These are phyloP conservation scores for Petrolisthes manimaculis DNA, from an alignment of 2,888 invertebrate species.

Conservation along the genomic window DNA sequence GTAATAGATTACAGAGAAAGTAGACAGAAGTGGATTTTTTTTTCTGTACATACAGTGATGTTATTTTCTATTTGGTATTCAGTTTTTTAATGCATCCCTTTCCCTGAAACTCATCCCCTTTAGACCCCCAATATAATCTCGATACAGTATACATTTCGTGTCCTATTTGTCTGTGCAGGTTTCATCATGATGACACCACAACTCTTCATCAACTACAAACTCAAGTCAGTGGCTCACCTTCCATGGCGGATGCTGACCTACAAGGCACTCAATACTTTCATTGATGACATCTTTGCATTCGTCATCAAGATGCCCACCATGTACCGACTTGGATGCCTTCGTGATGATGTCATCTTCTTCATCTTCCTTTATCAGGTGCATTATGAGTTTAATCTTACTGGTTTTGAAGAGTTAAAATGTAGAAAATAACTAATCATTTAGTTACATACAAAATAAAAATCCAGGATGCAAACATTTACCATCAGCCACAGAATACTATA, in stretches of 20 bases:
- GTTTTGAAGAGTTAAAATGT: too few species aligned
- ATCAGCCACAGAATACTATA: neutral
- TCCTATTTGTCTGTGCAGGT: slow-evolving; percentile 73
- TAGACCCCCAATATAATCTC: neutral
- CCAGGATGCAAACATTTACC: neutral
- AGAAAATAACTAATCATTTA: too few species aligned
- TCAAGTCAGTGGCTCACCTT: slow-evolving; percentile 98
- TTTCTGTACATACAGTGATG: neutral
- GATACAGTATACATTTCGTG: neutral
- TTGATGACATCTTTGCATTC: slow-evolving; percentile 99
- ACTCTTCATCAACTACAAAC: slow-evolving; percentile 98
- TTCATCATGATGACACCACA: slow-evolving; percentile 99
- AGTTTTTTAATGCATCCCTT: neutral
- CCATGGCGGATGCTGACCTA: slow-evolving; percentile 99
- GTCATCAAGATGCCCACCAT: slow-evolving; percentile 99
- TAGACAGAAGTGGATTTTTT: too few species aligned
- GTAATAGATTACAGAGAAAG: too few species aligned
- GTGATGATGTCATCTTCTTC: slow-evolving; percentile 95
- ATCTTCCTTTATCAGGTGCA: slow-evolving; percentile 86
- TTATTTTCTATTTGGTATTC: neutral
- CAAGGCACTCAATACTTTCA: slow-evolving; percentile 98
- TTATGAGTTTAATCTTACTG: too few species aligned
- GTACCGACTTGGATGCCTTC: slow-evolving; percentile 96
- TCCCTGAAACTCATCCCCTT: neutral
- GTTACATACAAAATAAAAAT: neutral